Conservation (phyloP, 2,113 vertebrate species). For the Melanotaenia duboulayi region DNA sequence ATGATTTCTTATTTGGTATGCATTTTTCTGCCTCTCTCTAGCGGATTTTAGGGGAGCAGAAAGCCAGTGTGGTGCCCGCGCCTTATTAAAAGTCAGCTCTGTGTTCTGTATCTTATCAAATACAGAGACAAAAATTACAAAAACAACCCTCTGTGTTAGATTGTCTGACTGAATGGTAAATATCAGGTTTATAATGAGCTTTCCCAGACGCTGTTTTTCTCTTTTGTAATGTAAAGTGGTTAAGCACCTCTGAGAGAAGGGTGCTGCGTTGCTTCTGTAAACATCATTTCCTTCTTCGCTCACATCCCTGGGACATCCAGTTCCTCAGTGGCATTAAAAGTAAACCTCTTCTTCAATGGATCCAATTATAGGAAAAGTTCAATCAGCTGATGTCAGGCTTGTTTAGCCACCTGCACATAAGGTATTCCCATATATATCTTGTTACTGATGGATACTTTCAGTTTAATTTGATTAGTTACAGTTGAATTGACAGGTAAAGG, state of each 20-base stretch:
- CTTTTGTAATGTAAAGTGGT: conserved; percentile 80
- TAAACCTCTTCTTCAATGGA: conserved; percentile 59
- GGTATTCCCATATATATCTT: conserved; percentile 9
- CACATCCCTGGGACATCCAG: conserved; percentile 50
- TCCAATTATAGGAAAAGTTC: conserved; percentile 57
- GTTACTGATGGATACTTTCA: conserved; percentile 19
- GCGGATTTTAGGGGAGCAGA: conserved; percentile 57
- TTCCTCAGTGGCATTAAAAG: conserved; percentile 44
- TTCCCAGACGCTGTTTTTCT: conserved; percentile 59
- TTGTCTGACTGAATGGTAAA: conserved; percentile 73
- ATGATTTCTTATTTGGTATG: conserved; percentile 79
- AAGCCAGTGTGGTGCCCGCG: conserved; percentile 44
- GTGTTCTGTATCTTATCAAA: conserved; percentile 68
- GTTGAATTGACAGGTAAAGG: conserved; percentile 7
- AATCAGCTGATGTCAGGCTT: conserved; percentile 49
- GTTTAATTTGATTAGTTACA: conserved; percentile 11
- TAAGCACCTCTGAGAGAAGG: conserved; percentile 63
- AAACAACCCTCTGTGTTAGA: conserved; percentile 69
- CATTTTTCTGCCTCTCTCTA: conserved; percentile 61
- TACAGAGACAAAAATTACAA: conserved; percentile 58
- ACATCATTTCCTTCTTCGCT: conserved; percentile 64
- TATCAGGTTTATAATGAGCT: conserved; percentile 81
- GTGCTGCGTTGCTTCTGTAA: conserved; percentile 57
- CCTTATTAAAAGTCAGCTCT: conserved; percentile 74
- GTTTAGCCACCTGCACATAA: conserved; percentile 37